A percentile compares a stretch with the other conserved stretches of the same genome.
Conservation (phyloP, 2,888 invertebrate species). For the Sesamia inferens region DNA sequence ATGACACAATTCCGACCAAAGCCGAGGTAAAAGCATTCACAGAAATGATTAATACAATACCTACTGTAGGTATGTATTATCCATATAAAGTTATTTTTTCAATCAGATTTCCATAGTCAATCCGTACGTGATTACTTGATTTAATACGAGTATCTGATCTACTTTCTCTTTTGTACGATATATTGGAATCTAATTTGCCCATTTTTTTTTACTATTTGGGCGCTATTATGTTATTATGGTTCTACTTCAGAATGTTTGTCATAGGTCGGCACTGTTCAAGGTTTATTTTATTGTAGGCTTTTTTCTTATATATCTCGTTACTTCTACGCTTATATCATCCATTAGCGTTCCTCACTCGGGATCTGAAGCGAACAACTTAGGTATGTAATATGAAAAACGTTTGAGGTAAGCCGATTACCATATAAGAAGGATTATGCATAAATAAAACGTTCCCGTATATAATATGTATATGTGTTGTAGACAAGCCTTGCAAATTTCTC, state of each 20-base stretch:
- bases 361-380: constrained; percentile 40
- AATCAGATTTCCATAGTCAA: constrained; percentile 47
- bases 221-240: constrained; percentile 37
- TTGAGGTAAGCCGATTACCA: constrained; percentile 60
- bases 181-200: constrained; percentile 47
- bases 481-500: constrained; percentile 47
- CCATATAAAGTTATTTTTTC: constrained; percentile 40
- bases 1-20: constrained; percentile 32
- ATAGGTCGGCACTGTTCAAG: constrained; percentile 58
- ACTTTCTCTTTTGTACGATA: constrained; percentile 48
- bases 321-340: constrained; percentile 25
- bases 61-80: constrained; percentile 27
- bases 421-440: constrained; percentile 59
- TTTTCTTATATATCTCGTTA: constrained; percentile 27
- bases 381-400: constrained; percentile 57
- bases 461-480: constrained; percentile 34
- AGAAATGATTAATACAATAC: constrained; percentile 28
- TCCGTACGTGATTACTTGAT: constrained; percentile 53
- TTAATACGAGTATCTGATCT: constrained; percentile 49
- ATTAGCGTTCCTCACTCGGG: constrained; percentile 25
- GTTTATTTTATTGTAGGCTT: constrained; percentile 34
- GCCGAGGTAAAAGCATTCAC: constrained; percentile 23
- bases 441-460: constrained; percentile 53
- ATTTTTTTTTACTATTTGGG: constrained; percentile 48
- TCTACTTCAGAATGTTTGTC: constrained; percentile 50